A percentile compares a stretch with the other conserved stretches of the same genome.
Evolutionary conservation across 2,888 invertebrate genomes (phyloP).

Genomic region (Zonitis immaculata): DNA sequence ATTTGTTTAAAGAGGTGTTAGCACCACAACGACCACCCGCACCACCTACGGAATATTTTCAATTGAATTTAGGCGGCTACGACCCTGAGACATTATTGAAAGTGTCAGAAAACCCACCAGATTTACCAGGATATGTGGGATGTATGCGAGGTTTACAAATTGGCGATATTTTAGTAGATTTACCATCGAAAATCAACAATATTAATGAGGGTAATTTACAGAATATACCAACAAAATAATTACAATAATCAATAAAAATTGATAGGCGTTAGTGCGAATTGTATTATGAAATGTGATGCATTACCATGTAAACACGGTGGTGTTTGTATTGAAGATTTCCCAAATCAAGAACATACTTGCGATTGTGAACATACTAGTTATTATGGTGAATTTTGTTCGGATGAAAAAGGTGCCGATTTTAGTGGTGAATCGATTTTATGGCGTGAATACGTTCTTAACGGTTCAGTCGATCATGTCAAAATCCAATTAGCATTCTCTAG

Average conservation of each 20-base stretch:
- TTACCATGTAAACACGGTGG: slow-evolving; percentile 86
- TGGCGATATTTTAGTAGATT: slow-evolving; percentile 72
- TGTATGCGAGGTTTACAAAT: slow-evolving; percentile 85
- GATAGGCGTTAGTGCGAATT: slow-evolving; percentile 70
- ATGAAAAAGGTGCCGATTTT: slow-evolving; percentile 87
- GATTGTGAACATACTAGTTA: slow-evolving; percentile 88
- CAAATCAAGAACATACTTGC: slow-evolving; percentile 78
- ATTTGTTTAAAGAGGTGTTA: slow-evolving; percentile 67
- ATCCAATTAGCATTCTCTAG: slow-evolving; percentile 85
- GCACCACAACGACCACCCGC: slow-evolving; percentile 85
- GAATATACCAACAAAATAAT: slow-evolving; percentile 23
- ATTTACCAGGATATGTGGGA: slow-evolving; percentile 74
- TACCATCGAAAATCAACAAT: slow-evolving; percentile 65
- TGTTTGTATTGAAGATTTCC: slow-evolving; percentile 83
- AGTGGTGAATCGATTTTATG: slow-evolving; percentile 81
- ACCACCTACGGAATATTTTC: slow-evolving; percentile 84
- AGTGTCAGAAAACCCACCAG: slow-evolving; percentile 51
- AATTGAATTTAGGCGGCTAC: slow-evolving; percentile 81
- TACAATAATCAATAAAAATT: neutral
- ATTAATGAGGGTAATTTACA: slow-evolving; percentile 57
- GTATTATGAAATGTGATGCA: slow-evolving; percentile 84
- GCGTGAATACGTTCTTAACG: slow-evolving; percentile 68
- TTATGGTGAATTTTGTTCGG: slow-evolving; percentile 81
- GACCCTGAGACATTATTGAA: slow-evolving; percentile 68
- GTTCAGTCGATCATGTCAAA: slow-evolving; percentile 71